Evolutionary conservation across 1,140 invertebrate genomes (phyloP).

Genomic region (Drosophila miranda): DNA sequence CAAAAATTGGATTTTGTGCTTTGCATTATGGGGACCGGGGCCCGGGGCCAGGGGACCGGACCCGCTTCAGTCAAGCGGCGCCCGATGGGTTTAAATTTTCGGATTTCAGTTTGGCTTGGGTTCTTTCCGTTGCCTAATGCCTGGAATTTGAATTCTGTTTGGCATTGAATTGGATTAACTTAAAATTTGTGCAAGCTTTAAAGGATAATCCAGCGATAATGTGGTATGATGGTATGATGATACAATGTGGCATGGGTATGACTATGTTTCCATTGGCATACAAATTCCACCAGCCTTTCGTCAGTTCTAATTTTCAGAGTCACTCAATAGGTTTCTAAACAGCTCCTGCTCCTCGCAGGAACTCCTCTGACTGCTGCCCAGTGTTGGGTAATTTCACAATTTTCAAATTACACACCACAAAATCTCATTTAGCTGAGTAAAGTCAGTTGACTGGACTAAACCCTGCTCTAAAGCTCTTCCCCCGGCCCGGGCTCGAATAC

Average conservation of each 20-base stretch:
- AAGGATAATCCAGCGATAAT: not conserved
- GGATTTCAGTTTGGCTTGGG: no score
- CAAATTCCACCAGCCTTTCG: no score
- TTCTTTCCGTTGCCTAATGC: no score
- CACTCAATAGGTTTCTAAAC: no score
- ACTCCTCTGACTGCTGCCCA: not conserved
- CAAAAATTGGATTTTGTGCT: conserved; percentile 43
- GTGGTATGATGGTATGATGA: no score
- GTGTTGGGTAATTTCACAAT: conserved; percentile 49
- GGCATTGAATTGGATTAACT: no score
- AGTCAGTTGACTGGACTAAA: conserved; percentile 49
- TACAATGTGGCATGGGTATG: no score
- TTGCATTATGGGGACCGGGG: conserved; percentile 25
- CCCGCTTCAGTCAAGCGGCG: not conserved
- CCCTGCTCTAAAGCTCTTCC: not conserved
- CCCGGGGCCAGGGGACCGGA: not conserved
- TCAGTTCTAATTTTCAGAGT: no score
- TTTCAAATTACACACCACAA: conserved; percentile 56
- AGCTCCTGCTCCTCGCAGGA: no score
- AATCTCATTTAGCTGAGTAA: conserved; percentile 58
- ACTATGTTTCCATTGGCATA: no score
- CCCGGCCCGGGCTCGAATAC: not conserved
- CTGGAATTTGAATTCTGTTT: no score
- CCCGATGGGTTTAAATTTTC: not conserved
- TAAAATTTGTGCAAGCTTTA: not conserved